Evolutionary conservation across 1,140 invertebrate genomes (phyloP).

Genomic region (Lasioglossum baleicum): DNA sequence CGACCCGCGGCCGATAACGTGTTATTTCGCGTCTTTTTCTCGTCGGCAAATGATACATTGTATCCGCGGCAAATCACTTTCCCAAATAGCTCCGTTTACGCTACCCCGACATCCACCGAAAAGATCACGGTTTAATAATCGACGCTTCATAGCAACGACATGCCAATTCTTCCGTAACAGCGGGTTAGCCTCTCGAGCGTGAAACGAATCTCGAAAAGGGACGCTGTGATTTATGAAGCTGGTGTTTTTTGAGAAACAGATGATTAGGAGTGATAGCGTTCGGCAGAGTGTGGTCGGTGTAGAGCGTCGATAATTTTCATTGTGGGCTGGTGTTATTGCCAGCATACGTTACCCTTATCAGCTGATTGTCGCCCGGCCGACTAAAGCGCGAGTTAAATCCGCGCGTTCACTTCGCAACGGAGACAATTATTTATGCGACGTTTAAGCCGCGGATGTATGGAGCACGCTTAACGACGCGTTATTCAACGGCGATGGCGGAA

Average conservation of each 20-base stretch:
- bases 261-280: constrained; percentile 12
- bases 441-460: constrained; percentile 28
- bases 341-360: constrained; percentile 24
- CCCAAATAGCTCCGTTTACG: neutral
- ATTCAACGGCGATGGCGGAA: constrained; percentile 26
- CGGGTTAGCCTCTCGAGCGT: neutral
- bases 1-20: neutral
- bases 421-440: constrained; percentile 28
- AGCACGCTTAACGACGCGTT: constrained; percentile 40
- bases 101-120: neutral
- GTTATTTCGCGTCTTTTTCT: constrained; percentile 1
- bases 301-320: neutral
- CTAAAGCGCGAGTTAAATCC: constrained; percentile 36
- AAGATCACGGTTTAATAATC: neutral
- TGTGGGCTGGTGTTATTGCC: neutral
- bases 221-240: neutral
- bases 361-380: constrained; percentile 24
- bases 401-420: constrained; percentile 18
- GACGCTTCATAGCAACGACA: neutral
- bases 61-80: neutral
- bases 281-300: neutral
- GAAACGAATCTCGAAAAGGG: neutral
- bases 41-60: constrained; percentile 13
- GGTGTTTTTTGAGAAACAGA: neutral
- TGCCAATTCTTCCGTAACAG: neutral